Evolutionary conservation across 2,113 vertebrate genomes (phyloP).

Genomic region (Limnothrissa miodon): DNA sequence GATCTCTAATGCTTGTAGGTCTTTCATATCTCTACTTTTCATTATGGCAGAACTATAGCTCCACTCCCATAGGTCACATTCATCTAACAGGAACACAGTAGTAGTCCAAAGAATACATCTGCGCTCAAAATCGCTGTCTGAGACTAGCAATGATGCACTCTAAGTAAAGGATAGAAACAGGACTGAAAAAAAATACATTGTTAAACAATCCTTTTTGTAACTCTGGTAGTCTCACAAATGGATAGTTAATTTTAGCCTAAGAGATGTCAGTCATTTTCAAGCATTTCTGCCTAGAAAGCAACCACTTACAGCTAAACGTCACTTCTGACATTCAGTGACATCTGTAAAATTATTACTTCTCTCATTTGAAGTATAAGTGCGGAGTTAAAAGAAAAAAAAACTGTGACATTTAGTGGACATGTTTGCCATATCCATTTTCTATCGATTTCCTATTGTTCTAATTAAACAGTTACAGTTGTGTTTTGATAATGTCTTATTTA

Average conservation of each 20-base stretch:
- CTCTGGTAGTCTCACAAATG: not conserved
- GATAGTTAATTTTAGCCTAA: not conserved
- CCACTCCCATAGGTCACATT: slow-evolving; percentile 16
- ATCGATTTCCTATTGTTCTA: not conserved
- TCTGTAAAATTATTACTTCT: not conserved
- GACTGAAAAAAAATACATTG: not conserved
- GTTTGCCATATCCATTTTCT: not conserved
- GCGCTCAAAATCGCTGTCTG: not conserved
- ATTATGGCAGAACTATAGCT: slow-evolving; percentile 33
- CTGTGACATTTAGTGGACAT: not conserved
- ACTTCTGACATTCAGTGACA: not conserved
- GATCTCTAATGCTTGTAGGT: slow-evolving; percentile 40
- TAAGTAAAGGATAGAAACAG: not conserved
- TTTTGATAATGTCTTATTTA: not conserved
- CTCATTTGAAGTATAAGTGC: not conserved
- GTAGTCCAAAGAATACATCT: not conserved
- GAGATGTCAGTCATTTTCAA: not conserved
- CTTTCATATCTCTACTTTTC: slow-evolving; percentile 28
- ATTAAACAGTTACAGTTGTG: not conserved
- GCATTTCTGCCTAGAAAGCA: not conserved
- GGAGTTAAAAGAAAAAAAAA: not conserved
- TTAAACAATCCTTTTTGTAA: not conserved
- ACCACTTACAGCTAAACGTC: slow-evolving; percentile 4
- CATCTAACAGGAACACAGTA: slow-evolving; percentile 18
- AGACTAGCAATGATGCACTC: not conserved